These are phyloP conservation scores for Colostygia pectinataria DNA, from an alignment of 2,888 invertebrate species.

Conservation along the genomic window DNA sequence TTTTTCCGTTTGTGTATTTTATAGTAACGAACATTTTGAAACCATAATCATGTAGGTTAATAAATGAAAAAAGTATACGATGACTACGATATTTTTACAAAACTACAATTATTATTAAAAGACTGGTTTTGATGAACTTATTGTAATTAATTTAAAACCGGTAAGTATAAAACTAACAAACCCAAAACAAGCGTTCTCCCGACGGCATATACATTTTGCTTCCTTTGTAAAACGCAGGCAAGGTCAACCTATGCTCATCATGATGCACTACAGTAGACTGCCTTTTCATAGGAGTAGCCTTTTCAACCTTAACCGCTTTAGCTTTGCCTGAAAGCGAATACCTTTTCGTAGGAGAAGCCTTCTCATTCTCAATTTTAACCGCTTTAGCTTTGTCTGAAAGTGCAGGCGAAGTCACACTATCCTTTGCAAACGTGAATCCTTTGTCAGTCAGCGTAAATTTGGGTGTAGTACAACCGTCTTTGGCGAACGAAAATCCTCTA, in stretches of 20 bases:
- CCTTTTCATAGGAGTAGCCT: constrained; percentile 36
- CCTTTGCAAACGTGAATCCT: constrained; percentile 8
- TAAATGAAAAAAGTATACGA: too few relatives aligned
- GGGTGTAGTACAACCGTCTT: constrained; percentile 12
- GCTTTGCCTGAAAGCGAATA: background rate
- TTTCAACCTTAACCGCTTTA: constrained; percentile 2
- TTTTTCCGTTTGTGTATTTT: too few relatives aligned
- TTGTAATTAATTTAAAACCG: too few relatives aligned
- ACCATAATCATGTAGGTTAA: too few relatives aligned
- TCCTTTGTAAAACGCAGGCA: constrained; percentile 59
- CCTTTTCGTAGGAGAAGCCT: too few relatives aligned
- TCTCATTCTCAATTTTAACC: too few relatives aligned
- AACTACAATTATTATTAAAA: too few relatives aligned
- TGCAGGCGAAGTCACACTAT: background rate
- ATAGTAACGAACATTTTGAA: too few relatives aligned
- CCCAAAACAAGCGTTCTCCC: constrained; percentile 72
- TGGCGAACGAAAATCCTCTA: constrained; percentile 14
- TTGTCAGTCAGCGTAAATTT: constrained; percentile 9
- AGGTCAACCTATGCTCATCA: constrained; percentile 50
- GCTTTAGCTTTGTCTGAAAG: too few relatives aligned
- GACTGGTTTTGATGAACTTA: too few relatives aligned
- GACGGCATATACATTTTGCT: constrained; percentile 71
- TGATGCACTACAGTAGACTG: constrained; percentile 51
- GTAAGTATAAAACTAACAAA: constrained; percentile 49
- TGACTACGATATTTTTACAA: too few relatives aligned